Base-by-base conservation (phyloP, 2,888 invertebrate species). In the Sicus ferrugineus region DNA sequence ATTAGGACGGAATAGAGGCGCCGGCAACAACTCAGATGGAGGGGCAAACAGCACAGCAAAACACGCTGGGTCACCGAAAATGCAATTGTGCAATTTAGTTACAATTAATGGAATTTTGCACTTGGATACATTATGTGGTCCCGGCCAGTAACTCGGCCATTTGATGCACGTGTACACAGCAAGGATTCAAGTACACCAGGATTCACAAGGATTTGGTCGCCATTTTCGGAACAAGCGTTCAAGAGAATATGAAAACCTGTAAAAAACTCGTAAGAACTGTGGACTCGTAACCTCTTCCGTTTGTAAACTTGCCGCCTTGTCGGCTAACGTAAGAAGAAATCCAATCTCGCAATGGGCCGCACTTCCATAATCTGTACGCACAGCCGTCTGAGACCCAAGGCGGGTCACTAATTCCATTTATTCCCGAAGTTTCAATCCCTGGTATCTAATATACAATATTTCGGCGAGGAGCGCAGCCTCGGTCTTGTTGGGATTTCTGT, bases 71-170 rank as follows among this genome's bases (percentile, higher is more conserved):
- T 62, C 28, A 62, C 61, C 61, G 75, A 79, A 79, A 80, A 77
- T 71, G 63, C 62, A 31, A 69, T 63, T 73, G 72, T 73, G 77
- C 80, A 81, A 81, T 81, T 81, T 77, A 76, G 80, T 80, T 82
- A 81, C 81, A 82, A 81, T 81, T 82, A 81, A 82, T 81, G 78
- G 78, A 72, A 70, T 59, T 69, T 42, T 48, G 58, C 67, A 59
- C 59, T 48, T 59, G 67, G 58, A 30, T 30, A 19, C 54, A 48
- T 30, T 19, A 21, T 23, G 54, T n/a, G n/a, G 38, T 65, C 23
- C 65, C 16, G 34, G 21, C 38, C 34, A 19, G 21, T 59, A 4
- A 19, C 38, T n/a, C 19, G n/a, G 16, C 16, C 23, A 14, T 11
- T 52, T 3, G 26, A 56, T 56, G 16, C 30, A 56, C 56, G 19